Percentiles rank a stretch among this genome's conserved stretches.
phyloP scores from a whole-genome alignment of 2,888 invertebrate species.

The Cepaea hortensis region DNA sequence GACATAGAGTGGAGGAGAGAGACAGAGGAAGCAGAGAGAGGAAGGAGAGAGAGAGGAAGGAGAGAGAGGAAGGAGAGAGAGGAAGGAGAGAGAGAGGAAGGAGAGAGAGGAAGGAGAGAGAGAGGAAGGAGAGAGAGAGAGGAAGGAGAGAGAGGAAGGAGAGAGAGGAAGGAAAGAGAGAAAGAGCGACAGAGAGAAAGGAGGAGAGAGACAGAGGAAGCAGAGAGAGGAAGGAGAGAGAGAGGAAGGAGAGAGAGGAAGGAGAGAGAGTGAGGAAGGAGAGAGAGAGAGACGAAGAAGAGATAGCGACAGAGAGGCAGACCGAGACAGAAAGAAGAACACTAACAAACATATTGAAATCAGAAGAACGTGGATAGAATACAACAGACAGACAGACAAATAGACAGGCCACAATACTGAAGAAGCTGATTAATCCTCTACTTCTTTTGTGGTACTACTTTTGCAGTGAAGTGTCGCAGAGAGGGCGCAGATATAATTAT shows the following conservation, averaged over 20 bases:
- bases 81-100: neutral
- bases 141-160: neutral
- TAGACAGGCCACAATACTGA: too few species aligned
- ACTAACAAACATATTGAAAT: neutral
- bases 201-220: neutral
- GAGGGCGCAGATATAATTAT: too few species aligned
- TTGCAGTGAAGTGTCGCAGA: too few species aligned
- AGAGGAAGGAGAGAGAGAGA: neutral
- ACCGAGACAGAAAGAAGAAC: neutral
- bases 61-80: neutral
- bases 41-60: neutral
- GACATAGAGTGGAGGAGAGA: neutral
- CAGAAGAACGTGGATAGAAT: neutral
- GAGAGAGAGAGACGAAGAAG: neutral
- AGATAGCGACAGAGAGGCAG: neutral
- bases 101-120: neutral
- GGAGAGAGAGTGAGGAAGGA: neutral
- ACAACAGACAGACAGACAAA: too few species aligned
- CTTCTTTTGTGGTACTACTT: too few species aligned
- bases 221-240: neutral
- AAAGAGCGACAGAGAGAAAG: neutral
- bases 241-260: neutral
- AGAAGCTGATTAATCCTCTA: too few species aligned
- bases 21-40: neutral
- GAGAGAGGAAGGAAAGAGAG: neutral